phyloP scores from a whole-genome alignment of 2,797 vertebrate genomes.

The Channallabes apus region DNA sequence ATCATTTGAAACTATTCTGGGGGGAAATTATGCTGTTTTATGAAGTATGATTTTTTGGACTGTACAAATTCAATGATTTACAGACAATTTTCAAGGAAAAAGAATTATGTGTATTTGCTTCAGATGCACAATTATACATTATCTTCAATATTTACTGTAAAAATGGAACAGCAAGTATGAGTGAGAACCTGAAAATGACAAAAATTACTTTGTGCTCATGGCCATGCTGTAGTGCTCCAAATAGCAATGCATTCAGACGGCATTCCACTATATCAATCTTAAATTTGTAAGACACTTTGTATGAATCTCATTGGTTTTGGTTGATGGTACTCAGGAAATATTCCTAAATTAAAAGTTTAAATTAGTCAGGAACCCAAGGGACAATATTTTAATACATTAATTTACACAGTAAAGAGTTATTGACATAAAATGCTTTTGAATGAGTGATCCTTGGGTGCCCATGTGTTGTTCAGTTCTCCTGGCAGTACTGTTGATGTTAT shows the following conservation, averaged over 20 bases:
- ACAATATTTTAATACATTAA: neutral
- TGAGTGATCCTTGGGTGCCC: no score
- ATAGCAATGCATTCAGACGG: neutral
- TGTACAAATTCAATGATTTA: neutral
- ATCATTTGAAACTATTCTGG: neutral
- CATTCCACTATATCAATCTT: neutral
- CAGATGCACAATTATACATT: no score
- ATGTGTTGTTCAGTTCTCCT: no score
- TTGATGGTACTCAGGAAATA: neutral
- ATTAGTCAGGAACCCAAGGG: neutral
- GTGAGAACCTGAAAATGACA: neutral
- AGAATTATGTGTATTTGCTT: neutral
- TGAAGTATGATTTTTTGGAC: neutral
- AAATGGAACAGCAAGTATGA: neutral
- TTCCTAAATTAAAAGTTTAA: neutral
- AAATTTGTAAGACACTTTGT: neutral
- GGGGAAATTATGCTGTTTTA: neutral
- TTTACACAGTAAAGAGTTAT: neutral
- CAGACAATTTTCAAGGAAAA: neutral
- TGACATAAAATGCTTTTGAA: neutral
- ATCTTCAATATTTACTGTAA: neutral
- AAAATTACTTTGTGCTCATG: neutral
- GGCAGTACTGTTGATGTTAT: no score
- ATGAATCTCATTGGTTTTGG: neutral
- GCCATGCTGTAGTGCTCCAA: constrained; percentile 3